A percentile compares a stretch with the other conserved stretches of the same genome.
These are phyloP conservation scores for Euthynnus affinis DNA, from an alignment of 2,797 vertebrate genomes.

Conservation along the genomic window DNA sequence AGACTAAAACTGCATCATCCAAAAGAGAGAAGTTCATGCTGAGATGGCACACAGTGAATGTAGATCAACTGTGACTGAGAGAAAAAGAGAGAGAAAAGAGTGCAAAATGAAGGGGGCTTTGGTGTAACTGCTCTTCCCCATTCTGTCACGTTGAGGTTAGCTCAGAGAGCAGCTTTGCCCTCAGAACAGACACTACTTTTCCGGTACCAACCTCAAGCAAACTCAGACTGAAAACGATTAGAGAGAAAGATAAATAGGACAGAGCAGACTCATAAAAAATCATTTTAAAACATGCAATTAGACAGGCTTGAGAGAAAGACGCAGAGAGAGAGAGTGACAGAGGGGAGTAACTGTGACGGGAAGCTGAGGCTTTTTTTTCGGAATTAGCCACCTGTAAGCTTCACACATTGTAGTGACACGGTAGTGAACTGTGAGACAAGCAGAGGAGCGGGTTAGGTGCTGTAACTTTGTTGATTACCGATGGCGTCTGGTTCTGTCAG, in stretches of 20 bases:
- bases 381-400: slow-evolving; percentile 40
- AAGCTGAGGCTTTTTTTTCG: slow-evolving; percentile 63
- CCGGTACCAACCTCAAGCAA: slow-evolving; percentile 78
- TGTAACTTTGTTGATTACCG: slow-evolving; percentile 13
- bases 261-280: slow-evolving; percentile 14
- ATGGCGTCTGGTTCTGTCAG: slow-evolving; percentile 62
- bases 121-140: slow-evolving; percentile 61
- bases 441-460: slow-evolving; percentile 17
- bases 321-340: slow-evolving; percentile 25
- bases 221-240: slow-evolving; percentile 46
- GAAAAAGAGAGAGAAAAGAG: slow-evolving; percentile 35
- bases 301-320: slow-evolving; percentile 20
- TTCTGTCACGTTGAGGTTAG: slow-evolving; percentile 75
- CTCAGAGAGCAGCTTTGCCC: slow-evolving; percentile 59
- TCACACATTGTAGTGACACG: slow-evolving; percentile 20
- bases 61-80: slow-evolving; percentile 40
- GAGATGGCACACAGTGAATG: slow-evolving; percentile 11
- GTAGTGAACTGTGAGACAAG: slow-evolving; percentile 20
- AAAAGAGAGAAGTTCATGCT: slow-evolving; percentile 25
- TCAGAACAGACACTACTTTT: slow-evolving; percentile 67
- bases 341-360: slow-evolving; percentile 51
- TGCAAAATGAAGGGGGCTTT: slow-evolving; percentile 2
- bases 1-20: slow-evolving; percentile 44
- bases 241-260: slow-evolving; percentile 47
- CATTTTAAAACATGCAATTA: not conserved